phyloP scores from a whole-genome alignment of 2,113 vertebrate species.

The Malurus melanocephalus region DNA sequence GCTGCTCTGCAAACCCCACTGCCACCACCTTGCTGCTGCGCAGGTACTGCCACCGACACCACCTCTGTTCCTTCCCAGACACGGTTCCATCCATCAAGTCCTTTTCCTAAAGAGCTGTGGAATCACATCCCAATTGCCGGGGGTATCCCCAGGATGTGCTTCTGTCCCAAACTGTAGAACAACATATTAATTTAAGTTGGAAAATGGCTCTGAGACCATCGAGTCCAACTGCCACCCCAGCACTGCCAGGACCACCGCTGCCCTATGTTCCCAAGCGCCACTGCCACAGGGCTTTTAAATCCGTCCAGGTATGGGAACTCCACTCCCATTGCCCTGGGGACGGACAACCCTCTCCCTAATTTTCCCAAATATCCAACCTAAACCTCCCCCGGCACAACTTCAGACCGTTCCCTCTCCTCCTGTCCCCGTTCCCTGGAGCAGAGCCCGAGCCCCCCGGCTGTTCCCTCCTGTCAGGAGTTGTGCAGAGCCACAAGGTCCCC shows the following conservation, averaged over 20 bases:
- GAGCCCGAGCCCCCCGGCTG: fast-evolving
- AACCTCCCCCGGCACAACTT: fast-evolving
- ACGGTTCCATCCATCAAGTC: background rate
- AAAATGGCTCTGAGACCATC: background rate
- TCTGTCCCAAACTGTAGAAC: background rate
- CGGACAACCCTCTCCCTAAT: background rate
- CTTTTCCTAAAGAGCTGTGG: background rate
- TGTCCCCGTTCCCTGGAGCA: background rate
- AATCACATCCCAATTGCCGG: background rate
- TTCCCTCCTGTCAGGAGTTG: background rate
- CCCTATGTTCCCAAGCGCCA: background rate
- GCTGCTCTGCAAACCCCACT: conserved; percentile 8
- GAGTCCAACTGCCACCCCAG: background rate
- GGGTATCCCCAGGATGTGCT: background rate
- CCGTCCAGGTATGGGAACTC: background rate
- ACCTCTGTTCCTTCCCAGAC: background rate
- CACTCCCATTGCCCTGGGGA: background rate
- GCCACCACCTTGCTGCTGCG: background rate
- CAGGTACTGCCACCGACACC: background rate
- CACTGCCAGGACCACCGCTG: background rate
- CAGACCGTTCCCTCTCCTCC: background rate
- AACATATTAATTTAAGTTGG: background rate
- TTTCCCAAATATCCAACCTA: background rate
- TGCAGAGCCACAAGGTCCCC: background rate
- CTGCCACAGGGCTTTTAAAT: background rate